phyloP scores from a whole-genome alignment of 23 tunicate genomes.

The Styela plicata region DNA sequence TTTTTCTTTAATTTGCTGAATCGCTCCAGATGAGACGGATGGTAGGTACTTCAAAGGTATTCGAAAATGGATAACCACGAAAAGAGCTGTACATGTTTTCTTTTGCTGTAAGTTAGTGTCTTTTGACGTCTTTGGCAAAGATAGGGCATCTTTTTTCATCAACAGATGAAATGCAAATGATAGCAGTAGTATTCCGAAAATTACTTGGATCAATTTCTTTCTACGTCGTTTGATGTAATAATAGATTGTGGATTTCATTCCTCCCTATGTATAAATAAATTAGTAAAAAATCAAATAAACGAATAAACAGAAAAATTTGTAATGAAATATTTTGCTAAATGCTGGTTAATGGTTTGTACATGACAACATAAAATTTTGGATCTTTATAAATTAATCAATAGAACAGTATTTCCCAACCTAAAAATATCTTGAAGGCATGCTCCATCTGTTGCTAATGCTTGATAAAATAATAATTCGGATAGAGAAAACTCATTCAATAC shows the following conservation, averaged over 20 bases:
- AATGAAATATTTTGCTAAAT: no score
- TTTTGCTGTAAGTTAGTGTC: background rate
- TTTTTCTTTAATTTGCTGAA: background rate
- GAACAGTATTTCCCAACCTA: no score
- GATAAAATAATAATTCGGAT: no score
- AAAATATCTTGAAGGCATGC: no score
- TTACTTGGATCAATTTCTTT: background rate
- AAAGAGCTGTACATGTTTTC: slow-evolving; percentile 23
- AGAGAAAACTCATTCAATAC: no score
- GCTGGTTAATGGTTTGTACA: no score
- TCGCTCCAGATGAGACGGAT: background rate
- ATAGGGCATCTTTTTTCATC: background rate
- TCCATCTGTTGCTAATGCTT: no score
- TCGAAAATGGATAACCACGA: slow-evolving; percentile 17
- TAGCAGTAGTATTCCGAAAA: background rate
- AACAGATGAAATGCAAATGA: background rate
- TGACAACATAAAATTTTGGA: no score
- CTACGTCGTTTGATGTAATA: background rate
- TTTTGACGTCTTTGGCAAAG: background rate
- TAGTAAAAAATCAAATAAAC: no score
- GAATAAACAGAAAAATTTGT: no score
- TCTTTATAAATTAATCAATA: no score
- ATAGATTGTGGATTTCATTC: background rate
- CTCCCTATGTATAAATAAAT: no score
- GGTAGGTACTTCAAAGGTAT: background rate